Evolutionary conservation across 1,140 invertebrate genomes (phyloP), one percentile per base, ranked within the genome.

Genomic region (Chelonus insularis): DNA sequence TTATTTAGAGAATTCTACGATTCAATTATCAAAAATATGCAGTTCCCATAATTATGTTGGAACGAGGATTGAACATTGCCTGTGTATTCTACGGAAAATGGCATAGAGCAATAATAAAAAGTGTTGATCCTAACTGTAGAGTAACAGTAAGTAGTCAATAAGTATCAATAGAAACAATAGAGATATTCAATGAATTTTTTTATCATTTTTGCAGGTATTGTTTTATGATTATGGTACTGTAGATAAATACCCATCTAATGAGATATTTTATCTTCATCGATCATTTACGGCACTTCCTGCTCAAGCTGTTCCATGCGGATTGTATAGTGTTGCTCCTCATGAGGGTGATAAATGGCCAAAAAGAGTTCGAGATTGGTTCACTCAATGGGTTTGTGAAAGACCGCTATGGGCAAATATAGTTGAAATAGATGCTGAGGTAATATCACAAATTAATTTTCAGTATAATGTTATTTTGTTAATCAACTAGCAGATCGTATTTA

Each of bases 211-310:
- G 36, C 41, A 81, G 79, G 55, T 81, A 23, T 34, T 74, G 7
- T 81, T 80, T 59, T 79, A 79, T 48, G 79, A 81, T 41, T 81
- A 70, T 50, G 79, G 79, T 1, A 81, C 79, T 5, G 16, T 78
- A 0, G 69, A 75, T 50, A 63, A 69, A 4, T 72, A 73, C 62
- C 8, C 62, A 11, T 41, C 71, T 4, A 37, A 70, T 0, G 60
- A 69, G 8, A 1, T 81, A 4, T 73, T 62, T 32, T 81, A 71
- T 56, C 66, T 82, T 6, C 67, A 75, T 43, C 65, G 70, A 18
- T 55, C 20, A 3, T 81, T 80, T 59, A 74, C 73, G 6, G 0
- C 12, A 18, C 11, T 79, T 6, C 72, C 77, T 4, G 73, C 74
- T 0, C 71, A 78, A 66, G 78, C 79, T 2, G 72, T 82, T 37